These are phyloP conservation scores for Cacatua alba DNA, from an alignment of 2,113 vertebrate species.

Conservation along the genomic window DNA sequence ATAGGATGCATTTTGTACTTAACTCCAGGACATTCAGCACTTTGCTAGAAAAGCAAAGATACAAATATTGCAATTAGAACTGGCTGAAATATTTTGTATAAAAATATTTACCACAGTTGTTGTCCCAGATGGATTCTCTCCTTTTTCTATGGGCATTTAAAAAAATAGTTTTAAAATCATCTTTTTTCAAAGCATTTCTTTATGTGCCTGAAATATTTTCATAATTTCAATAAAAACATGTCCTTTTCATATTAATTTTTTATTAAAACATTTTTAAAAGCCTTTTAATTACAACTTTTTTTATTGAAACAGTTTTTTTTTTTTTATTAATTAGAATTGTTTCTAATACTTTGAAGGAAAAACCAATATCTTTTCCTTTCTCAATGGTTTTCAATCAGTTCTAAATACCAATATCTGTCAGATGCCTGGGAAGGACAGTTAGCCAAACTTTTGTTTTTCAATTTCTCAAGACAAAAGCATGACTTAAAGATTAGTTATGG, in stretches of 20 bases:
- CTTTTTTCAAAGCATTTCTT: rapidly evolving
- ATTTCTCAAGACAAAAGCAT: neutral
- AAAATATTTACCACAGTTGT: neutral
- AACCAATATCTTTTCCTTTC: neutral
- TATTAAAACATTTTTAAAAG: neutral
- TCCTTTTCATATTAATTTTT: neutral
- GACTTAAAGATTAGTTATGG: neutral
- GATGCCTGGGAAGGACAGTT: neutral
- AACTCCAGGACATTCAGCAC: neutral
- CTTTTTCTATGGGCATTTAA: neutral
- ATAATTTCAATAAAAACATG: neutral
- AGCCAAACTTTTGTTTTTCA: neutral
- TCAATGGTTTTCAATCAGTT: constrained; percentile 34
- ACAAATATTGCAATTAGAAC: constrained; percentile 62
- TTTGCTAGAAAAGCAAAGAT: constrained; percentile 57
- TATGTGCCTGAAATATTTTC: neutral
- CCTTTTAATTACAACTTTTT: neutral
- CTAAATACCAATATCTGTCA: constrained; percentile 66
- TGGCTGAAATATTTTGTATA: neutral
- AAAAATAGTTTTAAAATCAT: neutral
- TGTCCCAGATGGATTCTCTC: neutral
- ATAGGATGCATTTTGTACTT: neutral
- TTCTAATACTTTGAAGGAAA: neutral
- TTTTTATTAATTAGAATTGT: rapidly evolving
- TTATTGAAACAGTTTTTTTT: neutral